These are phyloP conservation scores for Cephus cinctus DNA, from an alignment of 1,140 invertebrate species.

Conservation along the genomic window DNA sequence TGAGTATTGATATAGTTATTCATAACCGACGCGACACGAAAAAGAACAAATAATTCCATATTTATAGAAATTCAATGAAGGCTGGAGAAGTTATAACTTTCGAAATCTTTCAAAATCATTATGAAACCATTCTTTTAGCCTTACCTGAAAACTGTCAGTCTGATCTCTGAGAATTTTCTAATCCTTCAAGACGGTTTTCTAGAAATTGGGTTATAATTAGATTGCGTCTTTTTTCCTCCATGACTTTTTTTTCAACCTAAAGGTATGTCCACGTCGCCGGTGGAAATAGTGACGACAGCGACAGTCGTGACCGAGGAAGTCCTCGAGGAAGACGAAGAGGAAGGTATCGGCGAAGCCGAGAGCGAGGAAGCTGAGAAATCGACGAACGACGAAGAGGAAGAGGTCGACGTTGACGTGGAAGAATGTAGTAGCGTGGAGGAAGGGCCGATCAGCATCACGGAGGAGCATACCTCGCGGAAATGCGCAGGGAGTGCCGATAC, in stretches of 20 bases:
- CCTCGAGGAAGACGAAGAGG: slow-evolving; percentile 39
- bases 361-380: slow-evolving; percentile 40
- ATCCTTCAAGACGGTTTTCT: background rate
- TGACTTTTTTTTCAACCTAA: slow-evolving; percentile 2
- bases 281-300: slow-evolving; percentile 48
- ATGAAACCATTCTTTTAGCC: background rate
- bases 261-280: slow-evolving; percentile 42
- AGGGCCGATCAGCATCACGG: slow-evolving; percentile 23
- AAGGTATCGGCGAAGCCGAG: slow-evolving; percentile 47
- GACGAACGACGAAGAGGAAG: slow-evolving; percentile 38
- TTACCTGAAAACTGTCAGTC: background rate
- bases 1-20: too few relatives aligned
- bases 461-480: too few relatives aligned
- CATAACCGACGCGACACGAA: too few relatives aligned
- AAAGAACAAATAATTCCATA: too few relatives aligned
- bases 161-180: background rate
- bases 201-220: slow-evolving; percentile 9
- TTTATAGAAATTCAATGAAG: too few relatives aligned
- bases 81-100: background rate
- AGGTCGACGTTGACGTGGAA: slow-evolving; percentile 57
- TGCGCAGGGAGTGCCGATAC: too few relatives aligned
- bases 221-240: background rate
- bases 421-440: slow-evolving; percentile 58
- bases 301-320: slow-evolving; percentile 21
- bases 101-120: too few relatives aligned